These are phyloP conservation scores for Hormaphis cornu DNA, from an alignment of 1,140 invertebrate genomes.

Conservation along the genomic window DNA sequence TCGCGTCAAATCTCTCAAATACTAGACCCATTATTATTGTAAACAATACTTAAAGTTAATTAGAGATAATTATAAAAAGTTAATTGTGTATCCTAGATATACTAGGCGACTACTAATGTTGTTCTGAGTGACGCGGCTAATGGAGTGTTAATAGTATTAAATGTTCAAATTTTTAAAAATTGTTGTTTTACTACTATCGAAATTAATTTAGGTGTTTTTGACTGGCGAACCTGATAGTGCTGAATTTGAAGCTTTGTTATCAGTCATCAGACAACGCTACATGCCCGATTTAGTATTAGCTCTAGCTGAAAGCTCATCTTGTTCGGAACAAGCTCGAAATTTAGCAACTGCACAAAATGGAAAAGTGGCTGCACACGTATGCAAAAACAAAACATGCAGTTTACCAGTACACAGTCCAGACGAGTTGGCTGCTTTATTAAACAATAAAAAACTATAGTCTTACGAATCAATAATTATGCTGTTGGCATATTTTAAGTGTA, in stretches of 20 bases:
- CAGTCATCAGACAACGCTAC: constrained; percentile 54
- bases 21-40: no score
- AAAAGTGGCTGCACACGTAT: constrained; percentile 64
- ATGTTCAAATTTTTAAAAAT: no score
- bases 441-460: background rate
- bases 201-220: constrained; percentile 59
- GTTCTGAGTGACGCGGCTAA: no score
- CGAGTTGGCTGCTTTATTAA: constrained; percentile 47
- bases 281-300: constrained; percentile 62
- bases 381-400: constrained; percentile 65
- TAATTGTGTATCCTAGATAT: no score
- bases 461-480: background rate
- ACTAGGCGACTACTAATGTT: no score
- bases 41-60: no score
- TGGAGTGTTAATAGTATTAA: no score
- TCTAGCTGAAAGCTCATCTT: constrained; percentile 52
- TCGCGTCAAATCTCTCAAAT: no score
- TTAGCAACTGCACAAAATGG: constrained; percentile 41
- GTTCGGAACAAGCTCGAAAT: constrained; percentile 40
- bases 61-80: no score
- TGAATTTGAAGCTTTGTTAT: constrained; percentile 57
- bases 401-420: constrained; percentile 63
- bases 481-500: background rate
- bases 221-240: constrained; percentile 54
- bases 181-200: no score